Percentiles rank a stretch among this genome's conserved stretches.
Evolutionary conservation across 2,888 invertebrate genomes (phyloP).

Genomic region (Beris chalybata): DNA sequence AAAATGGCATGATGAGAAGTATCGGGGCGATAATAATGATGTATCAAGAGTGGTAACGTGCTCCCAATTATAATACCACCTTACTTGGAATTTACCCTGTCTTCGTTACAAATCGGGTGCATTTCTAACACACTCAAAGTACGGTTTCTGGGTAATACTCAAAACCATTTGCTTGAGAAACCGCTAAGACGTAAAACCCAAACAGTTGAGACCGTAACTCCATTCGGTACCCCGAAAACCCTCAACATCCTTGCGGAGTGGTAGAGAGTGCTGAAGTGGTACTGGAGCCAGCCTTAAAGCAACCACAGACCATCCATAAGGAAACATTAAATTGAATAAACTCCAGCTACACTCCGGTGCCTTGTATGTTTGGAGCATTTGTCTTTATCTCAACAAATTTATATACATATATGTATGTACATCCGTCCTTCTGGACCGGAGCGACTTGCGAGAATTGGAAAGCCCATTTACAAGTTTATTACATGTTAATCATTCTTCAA

Average conservation of each 20-base stretch:
- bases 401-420: too few relatives aligned
- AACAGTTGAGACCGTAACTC: conserved; percentile 6
- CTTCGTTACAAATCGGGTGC: too few relatives aligned
- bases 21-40: too few relatives aligned
- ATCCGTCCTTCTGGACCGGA: background rate
- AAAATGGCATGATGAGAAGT: too few relatives aligned
- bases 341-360: conserved; percentile 11
- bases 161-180: conserved; percentile 12
- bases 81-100: too few relatives aligned
- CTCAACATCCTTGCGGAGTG: too few relatives aligned
- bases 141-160: background rate
- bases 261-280: background rate
- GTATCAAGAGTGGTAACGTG: too few relatives aligned
- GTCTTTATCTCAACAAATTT: conserved; percentile 30
- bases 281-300: conserved; percentile 6
- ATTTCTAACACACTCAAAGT: background rate
- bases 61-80: too few relatives aligned
- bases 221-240: too few relatives aligned
- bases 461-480: conserved; percentile 25
- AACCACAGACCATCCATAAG: conserved; percentile 28
- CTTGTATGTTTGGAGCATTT: conserved; percentile 8
- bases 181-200: background rate
- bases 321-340: conserved; percentile 29
- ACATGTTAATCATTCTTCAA: conserved; percentile 26
- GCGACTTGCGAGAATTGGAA: conserved; percentile 9